Evolutionary conservation across 2,797 vertebrate species (phyloP).

Genomic region (Linurgus olivaceus): DNA sequence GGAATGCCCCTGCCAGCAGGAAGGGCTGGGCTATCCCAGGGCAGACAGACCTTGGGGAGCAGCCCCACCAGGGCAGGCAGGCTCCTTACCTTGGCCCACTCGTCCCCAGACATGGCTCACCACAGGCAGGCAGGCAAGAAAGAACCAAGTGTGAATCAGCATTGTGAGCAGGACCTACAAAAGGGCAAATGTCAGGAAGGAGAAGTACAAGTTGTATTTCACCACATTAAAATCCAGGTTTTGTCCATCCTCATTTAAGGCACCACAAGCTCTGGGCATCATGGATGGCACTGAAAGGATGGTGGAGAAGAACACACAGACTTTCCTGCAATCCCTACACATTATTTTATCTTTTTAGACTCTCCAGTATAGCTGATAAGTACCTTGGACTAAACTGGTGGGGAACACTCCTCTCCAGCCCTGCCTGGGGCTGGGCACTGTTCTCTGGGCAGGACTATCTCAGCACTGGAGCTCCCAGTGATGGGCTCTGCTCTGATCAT

Average conservation of each 20-base stretch:
- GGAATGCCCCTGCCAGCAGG: fast-evolving
- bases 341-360: neutral
- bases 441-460: neutral
- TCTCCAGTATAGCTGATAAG: neutral
- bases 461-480: neutral
- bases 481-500: neutral
- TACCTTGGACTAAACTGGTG: neutral
- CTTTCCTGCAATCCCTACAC: neutral
- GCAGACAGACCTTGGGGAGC: fast-evolving
- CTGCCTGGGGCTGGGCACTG: neutral
- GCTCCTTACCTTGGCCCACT: slow-evolving; percentile 60
- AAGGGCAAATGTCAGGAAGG: neutral
- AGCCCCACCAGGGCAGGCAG: neutral
- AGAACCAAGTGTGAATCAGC: neutral
- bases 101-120: slow-evolving; percentile 20
- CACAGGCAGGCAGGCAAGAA: slow-evolving; percentile 52
- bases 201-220: neutral
- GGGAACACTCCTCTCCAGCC: neutral
- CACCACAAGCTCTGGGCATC: neutral
- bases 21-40: neutral
- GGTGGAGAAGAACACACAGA: neutral
- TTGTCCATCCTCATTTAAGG: neutral
- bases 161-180: neutral
- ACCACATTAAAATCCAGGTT: fast-evolving
- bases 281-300: too few relatives aligned